Evolutionary conservation across 2,797 vertebrate genomes (phyloP).

Genomic region (Mormyrops boulengeri): DNA sequence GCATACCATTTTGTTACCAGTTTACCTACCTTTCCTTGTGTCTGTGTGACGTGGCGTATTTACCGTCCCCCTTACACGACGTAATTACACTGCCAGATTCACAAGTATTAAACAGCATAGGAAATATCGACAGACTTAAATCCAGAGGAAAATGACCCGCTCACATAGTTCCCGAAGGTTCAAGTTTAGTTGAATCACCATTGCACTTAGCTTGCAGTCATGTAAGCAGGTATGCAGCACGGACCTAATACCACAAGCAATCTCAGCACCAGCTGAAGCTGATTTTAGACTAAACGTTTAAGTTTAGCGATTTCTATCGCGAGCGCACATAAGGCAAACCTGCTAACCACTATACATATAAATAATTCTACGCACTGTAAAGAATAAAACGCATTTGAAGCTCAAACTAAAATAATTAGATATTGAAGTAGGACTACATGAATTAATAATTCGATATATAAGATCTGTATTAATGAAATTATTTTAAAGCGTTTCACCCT

Average conservation of each 20-base stretch:
- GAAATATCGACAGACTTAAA: not conserved
- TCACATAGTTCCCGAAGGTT: not conserved
- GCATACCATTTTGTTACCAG: not conserved
- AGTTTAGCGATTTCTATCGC: not conserved
- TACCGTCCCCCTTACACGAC: not conserved
- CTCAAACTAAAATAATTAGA: not conserved
- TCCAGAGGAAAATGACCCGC: not conserved
- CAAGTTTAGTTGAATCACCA: constrained; percentile 23
- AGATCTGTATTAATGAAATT: not conserved
- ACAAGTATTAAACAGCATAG: not conserved
- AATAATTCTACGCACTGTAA: not conserved
- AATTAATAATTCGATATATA: not conserved
- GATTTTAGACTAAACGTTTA: constrained; percentile 5
- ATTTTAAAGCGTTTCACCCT: not conserved
- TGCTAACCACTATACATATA: not conserved
- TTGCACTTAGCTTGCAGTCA: not conserved
- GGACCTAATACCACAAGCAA: not conserved
- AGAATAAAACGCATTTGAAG: constrained; percentile 1
- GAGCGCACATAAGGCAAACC: not conserved
- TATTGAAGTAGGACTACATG: not conserved
- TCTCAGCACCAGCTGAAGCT: constrained; percentile 4
- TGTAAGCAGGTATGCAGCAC: not conserved
- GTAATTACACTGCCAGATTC: not conserved
- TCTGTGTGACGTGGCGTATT: not conserved
- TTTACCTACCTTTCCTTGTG: not conserved